phyloP scores from a whole-genome alignment of 2,888 invertebrate species.

The Trissonchulus latispiculum region DNA sequence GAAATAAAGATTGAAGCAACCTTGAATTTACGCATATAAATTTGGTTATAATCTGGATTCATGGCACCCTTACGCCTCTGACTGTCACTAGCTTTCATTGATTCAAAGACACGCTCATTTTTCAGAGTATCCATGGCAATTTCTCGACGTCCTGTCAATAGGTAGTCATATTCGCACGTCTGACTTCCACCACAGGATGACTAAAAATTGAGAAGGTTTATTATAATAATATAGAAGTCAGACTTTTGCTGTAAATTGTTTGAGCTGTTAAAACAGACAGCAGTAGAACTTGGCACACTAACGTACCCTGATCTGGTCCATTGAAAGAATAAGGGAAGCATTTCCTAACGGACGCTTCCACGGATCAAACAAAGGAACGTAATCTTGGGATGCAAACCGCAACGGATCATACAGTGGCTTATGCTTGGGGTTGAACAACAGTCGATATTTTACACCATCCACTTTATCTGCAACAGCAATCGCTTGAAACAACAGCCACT shows the following conservation, averaged over 20 bases:
- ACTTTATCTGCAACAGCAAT: slow-evolving; percentile 23
- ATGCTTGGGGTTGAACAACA: slow-evolving; percentile 21
- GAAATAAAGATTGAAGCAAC: too few relatives aligned
- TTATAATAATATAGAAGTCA: too few relatives aligned
- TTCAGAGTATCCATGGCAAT: slow-evolving; percentile 23
- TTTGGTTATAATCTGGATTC: too few relatives aligned
- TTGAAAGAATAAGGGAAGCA: slow-evolving; percentile 19
- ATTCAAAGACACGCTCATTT: slow-evolving; percentile 20
- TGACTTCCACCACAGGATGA: slow-evolving; percentile 5
- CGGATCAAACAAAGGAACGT: slow-evolving; percentile 21
- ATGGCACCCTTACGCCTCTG: slow-evolving; percentile 19
- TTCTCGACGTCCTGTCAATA: slow-evolving; percentile 32
- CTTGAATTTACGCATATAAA: too few relatives aligned
- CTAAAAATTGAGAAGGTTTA: slow-evolving; percentile 14
- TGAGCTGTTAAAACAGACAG: too few relatives aligned
- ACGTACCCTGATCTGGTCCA: too few relatives aligned
- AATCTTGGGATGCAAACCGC: slow-evolving; percentile 15
- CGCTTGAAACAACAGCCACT: too few relatives aligned
- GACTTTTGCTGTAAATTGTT: too few relatives aligned
- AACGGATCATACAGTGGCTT: slow-evolving; percentile 23
- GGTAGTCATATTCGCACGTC: slow-evolving; percentile 33
- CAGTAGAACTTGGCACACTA: too few relatives aligned
- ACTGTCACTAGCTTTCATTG: slow-evolving; percentile 19
- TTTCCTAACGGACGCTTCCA: slow-evolving; percentile 16
- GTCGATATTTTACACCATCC: slow-evolving; percentile 13